Percentiles rank a stretch among this genome's conserved stretches.
These are phyloP conservation scores for Cylas formicarius DNA, from an alignment of 1,140 invertebrate species.

Conservation along the genomic window DNA sequence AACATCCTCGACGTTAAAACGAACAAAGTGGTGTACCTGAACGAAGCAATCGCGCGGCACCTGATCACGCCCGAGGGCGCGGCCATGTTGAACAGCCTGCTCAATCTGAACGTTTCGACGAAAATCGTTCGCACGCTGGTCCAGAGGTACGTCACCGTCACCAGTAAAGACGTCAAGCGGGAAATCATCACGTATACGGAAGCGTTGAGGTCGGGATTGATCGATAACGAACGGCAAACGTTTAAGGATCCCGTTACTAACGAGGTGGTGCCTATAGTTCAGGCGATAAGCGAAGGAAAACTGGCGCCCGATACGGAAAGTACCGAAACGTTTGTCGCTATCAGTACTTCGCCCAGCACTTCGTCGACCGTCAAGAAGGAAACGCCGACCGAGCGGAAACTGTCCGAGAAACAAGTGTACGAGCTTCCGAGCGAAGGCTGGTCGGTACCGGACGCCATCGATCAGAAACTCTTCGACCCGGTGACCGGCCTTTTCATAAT, in stretches of 20 bases:
- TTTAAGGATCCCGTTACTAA: conserved; percentile 74
- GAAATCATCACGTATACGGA: conserved; percentile 68
- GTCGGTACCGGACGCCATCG: conserved; percentile 69
- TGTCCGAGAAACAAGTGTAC: conserved; percentile 50
- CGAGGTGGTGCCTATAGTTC: conserved; percentile 68
- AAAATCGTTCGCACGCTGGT: conserved; percentile 77
- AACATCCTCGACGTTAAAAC: conserved; percentile 72
- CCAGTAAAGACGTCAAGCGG: conserved; percentile 52
- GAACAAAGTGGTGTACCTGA: conserved; percentile 69
- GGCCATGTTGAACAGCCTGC: conserved; percentile 69
- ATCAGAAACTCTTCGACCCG: conserved; percentile 70
- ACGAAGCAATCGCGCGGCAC: conserved; percentile 76
- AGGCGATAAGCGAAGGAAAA: conserved; percentile 68
- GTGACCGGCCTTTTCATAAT: conserved; percentile 77
- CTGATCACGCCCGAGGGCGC: conserved; percentile 81
- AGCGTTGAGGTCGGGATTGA: conserved; percentile 67
- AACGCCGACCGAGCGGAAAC: conserved; percentile 42
- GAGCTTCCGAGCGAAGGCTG: conserved; percentile 77
- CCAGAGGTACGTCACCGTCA: conserved; percentile 69
- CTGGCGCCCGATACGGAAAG: conserved; percentile 55
- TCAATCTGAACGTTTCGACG: conserved; percentile 78
- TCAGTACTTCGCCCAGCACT: conserved; percentile 21
- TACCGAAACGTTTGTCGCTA: conserved; percentile 38
- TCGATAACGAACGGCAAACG: conserved; percentile 69
- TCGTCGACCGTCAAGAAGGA: conserved; percentile 27